Base-by-base conservation (phyloP, 2,113 vertebrate species). In the Percopsis transmontana region DNA sequence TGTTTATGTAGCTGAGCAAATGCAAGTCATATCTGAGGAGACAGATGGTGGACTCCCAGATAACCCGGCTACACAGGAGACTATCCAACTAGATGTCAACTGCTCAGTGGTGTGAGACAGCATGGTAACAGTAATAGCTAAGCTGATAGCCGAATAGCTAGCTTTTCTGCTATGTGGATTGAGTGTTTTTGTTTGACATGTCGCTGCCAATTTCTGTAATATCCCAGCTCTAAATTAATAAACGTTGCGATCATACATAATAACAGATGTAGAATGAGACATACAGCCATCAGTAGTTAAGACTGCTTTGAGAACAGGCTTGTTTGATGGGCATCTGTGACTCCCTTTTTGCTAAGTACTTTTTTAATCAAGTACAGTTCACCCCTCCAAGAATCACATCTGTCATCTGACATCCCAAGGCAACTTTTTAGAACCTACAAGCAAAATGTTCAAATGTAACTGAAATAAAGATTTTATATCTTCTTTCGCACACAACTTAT, bases 1-100 rank as follows among this genome's bases (percentile, higher is more conserved):
- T 58, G 57, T 58, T 51, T 66, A 77, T 83, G 53, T 70, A 48
- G 68, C 74, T 68, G 69, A 12, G 69, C 62, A 73, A 66, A 75
- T 48, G 62, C 58, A 40, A 44, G 54, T 69, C 64, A 41, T 18
- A 55, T 67, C 56, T 24, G 40, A 55, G 51, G 60, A 74, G 64
- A 58, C 67, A 62, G 59, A 53, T 59, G 63, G 55, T 40, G 68
- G 60, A 51, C 72, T 54, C 57, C 51, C 10, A 20, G 20, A 62
- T 62, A 64, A 38, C 50, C 55, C 65, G 44, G 60, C 72, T 61
- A 14, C 18, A 65, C 57, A 65, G 52, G 14, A 20, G 16, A 51
- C n/a, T 71, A 33, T 75, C 57, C 59, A 33, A 48, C 45, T 23
- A 64, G 41, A 55, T 71, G 65, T 58, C 47, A 52, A 16, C 56